A percentile compares a stretch with the other conserved stretches of the same genome.
Evolutionary conservation across 2,113 vertebrate species (phyloP).

Genomic region (Trichechus manatus): DNA sequence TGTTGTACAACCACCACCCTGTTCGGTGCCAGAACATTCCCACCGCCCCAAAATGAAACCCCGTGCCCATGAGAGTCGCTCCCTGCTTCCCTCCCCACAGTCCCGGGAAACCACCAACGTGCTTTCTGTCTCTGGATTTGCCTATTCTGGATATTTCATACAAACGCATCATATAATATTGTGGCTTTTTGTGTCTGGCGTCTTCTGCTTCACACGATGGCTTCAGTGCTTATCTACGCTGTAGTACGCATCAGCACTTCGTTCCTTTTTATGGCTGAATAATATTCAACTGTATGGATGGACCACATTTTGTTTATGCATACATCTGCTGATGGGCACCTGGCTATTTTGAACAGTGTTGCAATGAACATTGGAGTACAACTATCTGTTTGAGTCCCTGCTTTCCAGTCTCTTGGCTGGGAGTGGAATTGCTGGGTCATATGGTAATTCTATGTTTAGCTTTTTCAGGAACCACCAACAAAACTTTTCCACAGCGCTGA

Average conservation of each 20-base stretch:
- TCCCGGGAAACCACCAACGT: too few species aligned
- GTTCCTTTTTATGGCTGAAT: fast-evolving
- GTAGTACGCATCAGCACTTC: fast-evolving
- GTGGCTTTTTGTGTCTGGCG: not conserved
- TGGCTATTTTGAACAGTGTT: fast-evolving
- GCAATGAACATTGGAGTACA: not conserved
- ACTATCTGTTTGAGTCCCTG: not conserved
- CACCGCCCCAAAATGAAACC: too few species aligned
- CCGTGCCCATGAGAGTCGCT: too few species aligned
- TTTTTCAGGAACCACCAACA: not conserved
- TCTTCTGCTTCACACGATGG: fast-evolving
- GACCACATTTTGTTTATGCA: fast-evolving
- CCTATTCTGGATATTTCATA: too few species aligned
- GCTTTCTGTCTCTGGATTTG: too few species aligned
- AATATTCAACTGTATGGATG: fast-evolving
- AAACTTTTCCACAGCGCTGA: fast-evolving
- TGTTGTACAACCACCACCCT: too few species aligned
- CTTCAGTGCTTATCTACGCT: fast-evolving
- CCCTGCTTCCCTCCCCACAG: too few species aligned
- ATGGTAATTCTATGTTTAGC: too few species aligned
- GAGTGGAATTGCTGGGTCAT: not conserved
- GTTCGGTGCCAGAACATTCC: not conserved
- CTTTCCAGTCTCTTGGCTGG: not conserved
- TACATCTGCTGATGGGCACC: fast-evolving
- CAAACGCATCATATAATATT: fast-evolving